Percentiles rank a stretch among this genome's conserved stretches.
Evolutionary conservation across 2,113 vertebrate genomes (phyloP).

Genomic region (Onychostoma macrolepis): DNA sequence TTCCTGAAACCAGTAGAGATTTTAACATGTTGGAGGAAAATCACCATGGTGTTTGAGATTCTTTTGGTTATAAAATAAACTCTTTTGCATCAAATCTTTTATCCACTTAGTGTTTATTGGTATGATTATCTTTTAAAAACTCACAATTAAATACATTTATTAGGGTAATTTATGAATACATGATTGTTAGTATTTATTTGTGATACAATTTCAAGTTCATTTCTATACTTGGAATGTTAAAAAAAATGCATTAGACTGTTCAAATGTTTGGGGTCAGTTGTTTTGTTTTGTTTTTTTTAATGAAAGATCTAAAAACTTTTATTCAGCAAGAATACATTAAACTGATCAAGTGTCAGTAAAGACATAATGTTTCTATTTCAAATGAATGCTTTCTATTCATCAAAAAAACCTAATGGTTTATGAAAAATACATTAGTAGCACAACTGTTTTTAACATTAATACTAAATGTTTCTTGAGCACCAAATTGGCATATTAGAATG

Average conservation of each 20-base stretch:
- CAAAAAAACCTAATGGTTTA: neutral
- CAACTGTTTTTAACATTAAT: neutral
- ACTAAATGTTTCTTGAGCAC: neutral
- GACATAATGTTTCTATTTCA: neutral
- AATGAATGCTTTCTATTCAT: neutral
- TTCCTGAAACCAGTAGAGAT: constrained; percentile 1
- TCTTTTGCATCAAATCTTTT: neutral
- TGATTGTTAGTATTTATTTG: neutral
- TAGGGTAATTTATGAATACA: neutral
- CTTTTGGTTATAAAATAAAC: neutral
- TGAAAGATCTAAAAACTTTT: neutral
- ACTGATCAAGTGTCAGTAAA: neutral
- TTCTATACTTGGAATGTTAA: neutral
- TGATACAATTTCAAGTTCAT: neutral
- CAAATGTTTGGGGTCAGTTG: neutral
- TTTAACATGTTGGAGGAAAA: constrained; percentile 6
- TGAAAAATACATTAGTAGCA: neutral
- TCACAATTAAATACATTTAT: neutral
- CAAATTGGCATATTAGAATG: neutral
- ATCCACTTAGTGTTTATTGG: constrained; percentile 18
- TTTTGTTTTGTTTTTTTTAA: neutral
- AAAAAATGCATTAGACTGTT: neutral
- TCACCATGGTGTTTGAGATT: neutral
- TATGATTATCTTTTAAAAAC: neutral
- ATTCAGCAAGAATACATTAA: neutral